A percentile compares a stretch with the other conserved stretches of the same genome.
Evolutionary conservation across 2,888 invertebrate genomes (phyloP).

Genomic region (Lordiphosa andalusiaca): DNA sequence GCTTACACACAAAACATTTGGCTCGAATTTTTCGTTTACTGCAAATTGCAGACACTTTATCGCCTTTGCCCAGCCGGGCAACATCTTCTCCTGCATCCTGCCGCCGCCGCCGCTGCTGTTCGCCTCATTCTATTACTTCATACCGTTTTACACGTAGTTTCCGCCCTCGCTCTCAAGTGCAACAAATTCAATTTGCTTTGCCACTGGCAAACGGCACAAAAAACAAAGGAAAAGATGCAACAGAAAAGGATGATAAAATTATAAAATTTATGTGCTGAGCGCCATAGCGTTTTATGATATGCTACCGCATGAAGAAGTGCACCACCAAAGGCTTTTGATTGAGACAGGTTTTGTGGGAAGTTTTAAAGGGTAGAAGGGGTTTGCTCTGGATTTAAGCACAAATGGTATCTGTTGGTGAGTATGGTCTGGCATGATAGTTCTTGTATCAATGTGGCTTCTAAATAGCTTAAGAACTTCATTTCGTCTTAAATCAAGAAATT

Average conservation of each 20-base stretch:
- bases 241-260: constrained; percentile 18
- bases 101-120: not conserved
- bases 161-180: constrained; percentile 21
- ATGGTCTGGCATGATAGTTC: too few species aligned
- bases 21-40: constrained; percentile 12
- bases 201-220: constrained; percentile 22
- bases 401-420: too few species aligned
- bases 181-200: constrained; percentile 42
- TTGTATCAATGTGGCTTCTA: too few species aligned
- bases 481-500: too few species aligned
- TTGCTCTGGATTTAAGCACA: too few species aligned
- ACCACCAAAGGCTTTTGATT: too few species aligned
- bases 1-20: constrained; percentile 7
- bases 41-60: constrained; percentile 27
- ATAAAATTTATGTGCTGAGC: constrained; percentile 9
- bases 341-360: too few species aligned
- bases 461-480: too few species aligned
- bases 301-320: not conserved
- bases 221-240: constrained; percentile 2
- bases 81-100: constrained; percentile 2
- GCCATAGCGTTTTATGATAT: constrained; percentile 4
- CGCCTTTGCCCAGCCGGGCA: constrained; percentile 6
- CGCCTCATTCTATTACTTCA: constrained; percentile 2
- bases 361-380: too few species aligned
- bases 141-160: constrained; percentile 21